phyloP scores from a whole-genome alignment of 2,797 vertebrate species.

The Threskiornis aethiopicus region DNA sequence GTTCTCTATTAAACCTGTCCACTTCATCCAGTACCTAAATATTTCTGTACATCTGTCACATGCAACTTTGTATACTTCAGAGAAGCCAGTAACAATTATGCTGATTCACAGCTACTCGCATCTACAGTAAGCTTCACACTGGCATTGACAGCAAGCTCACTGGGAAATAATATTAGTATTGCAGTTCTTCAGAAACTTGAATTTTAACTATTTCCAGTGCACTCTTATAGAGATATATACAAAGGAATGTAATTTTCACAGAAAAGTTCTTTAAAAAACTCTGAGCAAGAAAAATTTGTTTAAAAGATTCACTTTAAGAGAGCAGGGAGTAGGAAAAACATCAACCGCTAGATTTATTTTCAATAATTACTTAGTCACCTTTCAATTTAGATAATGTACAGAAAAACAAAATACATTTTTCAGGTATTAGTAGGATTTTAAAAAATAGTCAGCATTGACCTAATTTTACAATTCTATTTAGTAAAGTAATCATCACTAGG shows the following conservation, averaged over 20 bases:
- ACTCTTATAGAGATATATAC: neutral
- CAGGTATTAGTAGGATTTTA: neutral
- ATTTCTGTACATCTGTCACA: neutral
- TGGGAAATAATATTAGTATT: neutral
- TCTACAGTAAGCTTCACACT: neutral
- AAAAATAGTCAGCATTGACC: neutral
- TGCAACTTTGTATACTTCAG: neutral
- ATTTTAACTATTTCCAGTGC: neutral
- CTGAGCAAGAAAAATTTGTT: neutral
- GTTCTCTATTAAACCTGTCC: neutral
- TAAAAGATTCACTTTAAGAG: neutral
- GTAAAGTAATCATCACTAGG: neutral
- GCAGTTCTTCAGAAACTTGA: neutral
- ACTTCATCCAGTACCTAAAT: neutral
- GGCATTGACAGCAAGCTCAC: rapidly evolving
- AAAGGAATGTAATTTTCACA: neutral
- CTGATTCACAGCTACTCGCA: neutral
- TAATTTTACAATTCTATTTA: neutral
- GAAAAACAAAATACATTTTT: neutral
- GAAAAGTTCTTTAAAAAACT: neutral
- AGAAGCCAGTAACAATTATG: neutral
- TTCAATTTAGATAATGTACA: neutral
- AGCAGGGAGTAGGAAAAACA: neutral
- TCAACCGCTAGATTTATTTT: neutral
- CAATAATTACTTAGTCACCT: neutral